Conservation (phyloP, 2,113 vertebrate species). For the Lucifuga dentata region DNA sequence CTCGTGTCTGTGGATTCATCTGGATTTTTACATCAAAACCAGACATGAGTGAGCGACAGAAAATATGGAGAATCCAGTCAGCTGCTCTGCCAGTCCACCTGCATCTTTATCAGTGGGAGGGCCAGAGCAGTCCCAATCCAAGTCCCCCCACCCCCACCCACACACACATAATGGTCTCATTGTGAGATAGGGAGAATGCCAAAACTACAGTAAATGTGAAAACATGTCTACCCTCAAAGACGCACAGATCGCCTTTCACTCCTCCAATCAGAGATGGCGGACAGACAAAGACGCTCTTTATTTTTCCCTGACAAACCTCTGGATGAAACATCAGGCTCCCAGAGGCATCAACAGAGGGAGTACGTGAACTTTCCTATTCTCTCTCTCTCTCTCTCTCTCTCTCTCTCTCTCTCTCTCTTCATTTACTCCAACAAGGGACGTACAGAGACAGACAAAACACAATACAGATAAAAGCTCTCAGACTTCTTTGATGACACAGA, state of each 20-base stretch:
- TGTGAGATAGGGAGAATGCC: conserved; percentile 69
- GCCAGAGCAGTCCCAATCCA: conserved; percentile 15
- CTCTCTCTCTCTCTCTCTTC: neutral
- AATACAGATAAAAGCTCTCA: conserved; percentile 36
- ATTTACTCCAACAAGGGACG: neutral
- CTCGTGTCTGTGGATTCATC: conserved; percentile 7
- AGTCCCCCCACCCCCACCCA: neutral
- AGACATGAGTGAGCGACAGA: conserved; percentile 42
- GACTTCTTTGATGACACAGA: conserved; percentile 15
- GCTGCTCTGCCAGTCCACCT: conserved; percentile 65
- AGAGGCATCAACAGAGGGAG: conserved; percentile 18
- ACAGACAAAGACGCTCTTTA: conserved; percentile 69
- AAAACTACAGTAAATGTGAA: conserved; percentile 62
- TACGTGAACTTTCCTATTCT: conserved; percentile 24
- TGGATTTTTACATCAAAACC: conserved; percentile 43
- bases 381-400: neutral
- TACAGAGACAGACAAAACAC: conserved; percentile 48
- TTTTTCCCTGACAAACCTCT: conserved; percentile 41
- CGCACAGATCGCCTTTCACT: conserved; percentile 68
- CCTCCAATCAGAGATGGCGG: conserved; percentile 38
- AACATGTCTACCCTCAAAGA: conserved; percentile 68
- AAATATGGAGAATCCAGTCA: conserved; percentile 31
- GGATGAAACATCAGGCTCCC: conserved; percentile 39
- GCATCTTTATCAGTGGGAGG: conserved; percentile 61
- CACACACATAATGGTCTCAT: conserved; percentile 69